A percentile compares a stretch with the other conserved stretches of the same genome.
Evolutionary conservation across 92 coral and sea anemone genomes (phyloP).

Genomic region (Phenganax marumi): DNA sequence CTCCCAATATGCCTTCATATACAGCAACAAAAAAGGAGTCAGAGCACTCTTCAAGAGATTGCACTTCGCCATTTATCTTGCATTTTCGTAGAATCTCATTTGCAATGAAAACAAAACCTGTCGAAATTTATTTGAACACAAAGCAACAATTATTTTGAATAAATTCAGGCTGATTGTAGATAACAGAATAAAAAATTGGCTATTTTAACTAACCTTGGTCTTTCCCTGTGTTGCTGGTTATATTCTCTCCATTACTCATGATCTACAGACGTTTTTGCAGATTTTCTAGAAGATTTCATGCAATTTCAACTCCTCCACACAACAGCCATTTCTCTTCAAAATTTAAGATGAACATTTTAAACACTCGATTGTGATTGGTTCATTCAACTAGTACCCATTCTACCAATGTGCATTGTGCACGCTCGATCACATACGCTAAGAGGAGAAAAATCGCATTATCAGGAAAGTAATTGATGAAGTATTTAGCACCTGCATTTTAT

Average conservation of each 20-base stretch:
- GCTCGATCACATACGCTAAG: too few relatives aligned
- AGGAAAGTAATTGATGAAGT: too few relatives aligned
- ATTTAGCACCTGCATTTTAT: too few relatives aligned
- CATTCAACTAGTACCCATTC: not conserved
- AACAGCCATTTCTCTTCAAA: constrained; percentile 14
- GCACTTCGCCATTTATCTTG: constrained; percentile 64
- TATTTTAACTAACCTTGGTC: constrained; percentile 9
- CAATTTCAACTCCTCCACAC: not conserved
- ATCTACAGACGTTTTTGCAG: not conserved
- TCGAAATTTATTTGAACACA: not conserved
- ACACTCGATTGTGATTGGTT: constrained; percentile 11
- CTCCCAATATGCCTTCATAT: constrained; percentile 83
- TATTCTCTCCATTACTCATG: constrained; percentile 5
- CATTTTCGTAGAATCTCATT: constrained; percentile 86
- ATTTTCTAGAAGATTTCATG: not conserved
- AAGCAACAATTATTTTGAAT: not conserved
- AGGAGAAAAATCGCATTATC: too few relatives aligned
- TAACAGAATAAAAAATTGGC: not conserved
- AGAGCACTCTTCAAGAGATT: constrained; percentile 70
- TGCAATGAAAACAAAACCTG: constrained; percentile 86
- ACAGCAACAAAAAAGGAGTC: constrained; percentile 75
- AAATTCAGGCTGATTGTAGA: not conserved
- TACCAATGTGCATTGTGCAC: too few relatives aligned
- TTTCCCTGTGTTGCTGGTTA: not conserved
- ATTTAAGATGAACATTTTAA: not conserved